Evolutionary conservation across 2,888 invertebrate genomes (phyloP).

Genomic region (Melitaea athalia): DNA sequence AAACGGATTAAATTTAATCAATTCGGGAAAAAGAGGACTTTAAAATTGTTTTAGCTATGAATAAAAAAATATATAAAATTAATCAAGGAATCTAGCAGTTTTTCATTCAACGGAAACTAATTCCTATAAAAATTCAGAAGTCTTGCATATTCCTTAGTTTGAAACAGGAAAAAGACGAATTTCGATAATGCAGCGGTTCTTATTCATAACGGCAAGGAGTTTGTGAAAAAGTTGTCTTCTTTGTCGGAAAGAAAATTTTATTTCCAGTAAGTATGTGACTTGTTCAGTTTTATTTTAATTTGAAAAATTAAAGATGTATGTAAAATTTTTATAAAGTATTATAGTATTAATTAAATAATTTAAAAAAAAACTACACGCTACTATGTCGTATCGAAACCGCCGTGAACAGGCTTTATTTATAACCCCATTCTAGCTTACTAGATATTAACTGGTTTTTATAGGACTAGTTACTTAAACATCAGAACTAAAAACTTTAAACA

Average conservation of each 20-base stretch:
- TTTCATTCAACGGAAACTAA: slow-evolving; percentile 10
- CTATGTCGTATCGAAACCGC: too few species aligned
- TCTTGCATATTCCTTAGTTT: slow-evolving; percentile 26
- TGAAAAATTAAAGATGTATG: slow-evolving; percentile 10
- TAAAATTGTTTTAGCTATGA: neutral
- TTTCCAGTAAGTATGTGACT: slow-evolving; percentile 37
- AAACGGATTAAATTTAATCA: slow-evolving; percentile 3
- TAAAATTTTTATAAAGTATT: neutral
- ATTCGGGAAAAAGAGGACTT: neutral
- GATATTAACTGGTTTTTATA: too few species aligned
- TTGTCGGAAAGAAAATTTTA: slow-evolving; percentile 37
- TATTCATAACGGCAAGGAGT: slow-evolving; percentile 39
- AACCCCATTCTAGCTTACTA: too few species aligned
- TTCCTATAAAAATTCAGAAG: slow-evolving; percentile 33
- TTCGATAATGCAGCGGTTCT: slow-evolving; percentile 38
- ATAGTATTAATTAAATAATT: too few species aligned
- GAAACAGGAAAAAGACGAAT: slow-evolving; percentile 29
- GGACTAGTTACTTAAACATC: too few species aligned
- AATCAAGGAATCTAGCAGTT: slow-evolving; percentile 12
- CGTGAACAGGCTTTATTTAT: too few species aligned
- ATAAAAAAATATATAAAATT: slow-evolving; percentile 6
- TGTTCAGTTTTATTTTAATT: slow-evolving; percentile 33
- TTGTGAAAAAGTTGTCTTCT: slow-evolving; percentile 37
- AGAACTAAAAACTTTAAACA: too few species aligned
- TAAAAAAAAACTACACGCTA: too few species aligned